Conservation (phyloP, 2,888 invertebrate genomes). For the Xestia c-nigrum region DNA sequence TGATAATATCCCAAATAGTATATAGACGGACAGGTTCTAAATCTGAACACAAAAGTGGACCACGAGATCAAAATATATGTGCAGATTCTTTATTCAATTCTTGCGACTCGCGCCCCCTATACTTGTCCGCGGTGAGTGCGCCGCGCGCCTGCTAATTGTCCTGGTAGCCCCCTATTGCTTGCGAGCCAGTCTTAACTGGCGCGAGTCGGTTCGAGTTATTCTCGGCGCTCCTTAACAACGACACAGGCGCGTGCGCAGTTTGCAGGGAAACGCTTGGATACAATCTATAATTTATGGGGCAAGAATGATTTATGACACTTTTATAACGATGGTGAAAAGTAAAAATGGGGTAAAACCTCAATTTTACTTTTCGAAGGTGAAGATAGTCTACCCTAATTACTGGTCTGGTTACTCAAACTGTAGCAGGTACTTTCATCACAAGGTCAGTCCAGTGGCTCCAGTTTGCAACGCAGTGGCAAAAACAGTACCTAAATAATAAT, state of each 20-base stretch:
- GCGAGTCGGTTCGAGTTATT: conserved; percentile 61
- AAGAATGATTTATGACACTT: conserved; percentile 15
- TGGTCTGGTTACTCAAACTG: background rate
- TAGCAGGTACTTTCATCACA: background rate
- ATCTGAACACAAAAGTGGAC: background rate
- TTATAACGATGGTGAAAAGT: background rate
- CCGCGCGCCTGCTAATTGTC: conserved; percentile 58
- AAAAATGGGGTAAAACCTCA: background rate
- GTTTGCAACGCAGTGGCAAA: background rate
- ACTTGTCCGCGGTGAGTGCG: conserved; percentile 52
- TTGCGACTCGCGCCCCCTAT: background rate
- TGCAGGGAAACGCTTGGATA: conserved; percentile 33
- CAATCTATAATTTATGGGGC: conserved; percentile 38
- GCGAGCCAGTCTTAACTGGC: conserved; percentile 59
- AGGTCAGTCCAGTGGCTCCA: background rate
- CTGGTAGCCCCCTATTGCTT: conserved; percentile 62
- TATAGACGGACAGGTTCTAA: background rate
- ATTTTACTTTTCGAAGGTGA: background rate
- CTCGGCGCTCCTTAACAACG: conserved; percentile 50
- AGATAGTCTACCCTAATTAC: too few species aligned
- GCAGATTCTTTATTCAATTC: background rate
- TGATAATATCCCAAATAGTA: background rate
- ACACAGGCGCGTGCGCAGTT: conserved; percentile 42
- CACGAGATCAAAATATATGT: background rate
- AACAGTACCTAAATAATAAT: background rate